Evolutionary conservation across 2,113 vertebrate genomes (phyloP).

Genomic region (Hippoglossus stenolepis): DNA sequence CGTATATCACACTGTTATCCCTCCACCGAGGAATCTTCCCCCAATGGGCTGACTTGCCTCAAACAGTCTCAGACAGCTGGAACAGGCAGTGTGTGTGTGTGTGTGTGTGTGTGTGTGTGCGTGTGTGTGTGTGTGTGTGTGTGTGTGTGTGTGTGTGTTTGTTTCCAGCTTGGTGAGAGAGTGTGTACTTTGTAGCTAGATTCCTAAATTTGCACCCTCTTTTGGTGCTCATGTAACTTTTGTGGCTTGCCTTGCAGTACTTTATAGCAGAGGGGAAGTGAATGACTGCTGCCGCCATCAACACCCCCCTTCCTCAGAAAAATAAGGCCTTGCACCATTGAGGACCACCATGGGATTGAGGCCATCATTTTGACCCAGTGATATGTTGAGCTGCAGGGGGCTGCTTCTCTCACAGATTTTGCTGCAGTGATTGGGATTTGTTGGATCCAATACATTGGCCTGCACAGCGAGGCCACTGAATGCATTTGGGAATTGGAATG

Average conservation of each 20-base stretch:
- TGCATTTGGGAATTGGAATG: conserved; percentile 63
- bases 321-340: conserved; percentile 36
- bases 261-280: conserved; percentile 23
- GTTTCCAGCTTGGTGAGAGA: conserved; percentile 16
- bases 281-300: conserved; percentile 21
- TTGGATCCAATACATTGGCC: conserved; percentile 52
- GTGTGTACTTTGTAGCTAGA: conserved; percentile 47
- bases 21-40: conserved; percentile 68
- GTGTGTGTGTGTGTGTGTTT: not conserved
- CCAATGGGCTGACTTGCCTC: conserved; percentile 61
- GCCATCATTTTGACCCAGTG: conserved; percentile 56
- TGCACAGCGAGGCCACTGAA: conserved; percentile 33
- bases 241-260: conserved; percentile 43
- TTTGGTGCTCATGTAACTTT: conserved; percentile 64
- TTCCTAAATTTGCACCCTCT: conserved; percentile 43
- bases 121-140: too few species aligned
- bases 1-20: conserved; percentile 58
- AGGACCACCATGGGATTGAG: conserved; percentile 42
- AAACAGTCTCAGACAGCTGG: conserved; percentile 62
- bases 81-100: conserved; percentile 1
- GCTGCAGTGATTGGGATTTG: conserved; percentile 70
- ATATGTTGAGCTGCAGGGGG: conserved; percentile 33
- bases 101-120: not conserved
- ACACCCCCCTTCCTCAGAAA: not conserved
- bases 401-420: conserved; percentile 58